phyloP scores from a whole-genome alignment of 2,113 vertebrate species.

The Lepisosteus oculatus region DNA sequence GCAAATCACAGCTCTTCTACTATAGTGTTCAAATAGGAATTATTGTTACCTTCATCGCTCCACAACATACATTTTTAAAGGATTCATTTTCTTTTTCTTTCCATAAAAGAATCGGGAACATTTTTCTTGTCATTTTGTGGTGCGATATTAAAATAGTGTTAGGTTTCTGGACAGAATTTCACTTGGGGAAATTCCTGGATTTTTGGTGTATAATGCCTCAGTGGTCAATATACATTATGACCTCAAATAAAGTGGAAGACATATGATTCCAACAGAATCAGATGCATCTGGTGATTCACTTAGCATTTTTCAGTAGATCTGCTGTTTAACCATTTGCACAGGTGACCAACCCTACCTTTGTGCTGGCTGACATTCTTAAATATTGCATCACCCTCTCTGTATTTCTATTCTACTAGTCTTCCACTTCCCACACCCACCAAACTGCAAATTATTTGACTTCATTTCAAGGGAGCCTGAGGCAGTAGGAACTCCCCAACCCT shows the following conservation, averaged over 20 bases:
- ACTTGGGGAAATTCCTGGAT: conserved; percentile 18
- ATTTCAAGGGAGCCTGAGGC: conserved; percentile 38
- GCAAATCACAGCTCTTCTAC: conserved; percentile 45
- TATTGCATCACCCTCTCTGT: conserved; percentile 28
- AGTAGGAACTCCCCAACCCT: background rate
- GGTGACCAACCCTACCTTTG: no score
- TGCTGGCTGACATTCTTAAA: conserved; percentile 25
- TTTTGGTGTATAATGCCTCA: conserved; percentile 33
- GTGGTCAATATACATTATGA: background rate
- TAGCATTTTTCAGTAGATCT: no score
- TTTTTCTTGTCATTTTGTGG: no score
- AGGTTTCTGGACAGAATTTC: conserved; percentile 33
- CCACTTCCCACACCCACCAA: background rate
- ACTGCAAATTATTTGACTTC: conserved; percentile 40
- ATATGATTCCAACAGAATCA: no score
- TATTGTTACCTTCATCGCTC: background rate
- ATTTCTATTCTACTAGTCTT: conserved; percentile 35
- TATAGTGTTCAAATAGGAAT: conserved; percentile 22
- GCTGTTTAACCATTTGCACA: no score
- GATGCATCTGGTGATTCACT: no score
- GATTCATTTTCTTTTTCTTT: background rate
- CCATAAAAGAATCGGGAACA: background rate
- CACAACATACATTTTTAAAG: conserved; percentile 1
- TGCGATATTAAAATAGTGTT: conserved; percentile 6
- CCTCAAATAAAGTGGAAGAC: no score